Evolutionary conservation across 2,888 invertebrate genomes (phyloP).

Genomic region (Myathropa florea): DNA sequence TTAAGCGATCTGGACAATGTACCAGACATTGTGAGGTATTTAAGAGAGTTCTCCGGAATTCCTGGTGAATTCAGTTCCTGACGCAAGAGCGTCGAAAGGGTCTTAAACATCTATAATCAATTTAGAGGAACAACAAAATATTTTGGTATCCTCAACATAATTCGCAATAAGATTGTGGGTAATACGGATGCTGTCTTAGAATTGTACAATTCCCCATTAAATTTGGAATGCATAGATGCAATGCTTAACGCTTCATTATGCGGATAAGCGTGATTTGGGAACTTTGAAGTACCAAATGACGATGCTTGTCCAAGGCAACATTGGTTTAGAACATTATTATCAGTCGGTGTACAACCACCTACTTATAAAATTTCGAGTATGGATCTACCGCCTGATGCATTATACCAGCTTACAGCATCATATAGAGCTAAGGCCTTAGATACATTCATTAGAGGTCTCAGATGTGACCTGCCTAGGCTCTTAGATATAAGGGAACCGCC

Average conservation of each 20-base stretch:
- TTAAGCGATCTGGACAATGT: constrained; percentile 5
- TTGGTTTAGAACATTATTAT: constrained; percentile 60
- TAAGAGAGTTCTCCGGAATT: constrained; percentile 5
- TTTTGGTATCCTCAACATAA: constrained; percentile 21
- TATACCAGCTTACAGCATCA: constrained; percentile 43
- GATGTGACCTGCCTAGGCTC: constrained; percentile 42
- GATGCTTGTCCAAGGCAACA: constrained; percentile 10
- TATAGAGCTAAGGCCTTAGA: constrained; percentile 70
- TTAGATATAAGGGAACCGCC: constrained; percentile 46
- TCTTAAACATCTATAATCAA: constrained; percentile 4
- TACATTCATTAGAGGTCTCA: constrained; percentile 68
- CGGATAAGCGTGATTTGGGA: constrained; percentile 35
- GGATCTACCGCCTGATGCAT: constrained; percentile 61
- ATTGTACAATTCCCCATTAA: neutral
- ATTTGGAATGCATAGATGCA: neutral
- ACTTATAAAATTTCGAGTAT: constrained; percentile 66
- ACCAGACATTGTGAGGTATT: neutral
- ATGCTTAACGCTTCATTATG: constrained; percentile 14
- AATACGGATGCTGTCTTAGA: constrained; percentile 10
- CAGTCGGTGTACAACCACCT: constrained; percentile 66
- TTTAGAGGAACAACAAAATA: constrained; percentile 9
- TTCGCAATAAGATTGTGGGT: constrained; percentile 31
- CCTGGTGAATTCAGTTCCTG: constrained; percentile 15
- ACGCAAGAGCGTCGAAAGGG: constrained; percentile 40
- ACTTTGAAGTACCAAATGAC: constrained; percentile 47